phyloP scores from a whole-genome alignment of 2,797 vertebrate genomes.

The Mormyrus proboscirostris region DNA sequence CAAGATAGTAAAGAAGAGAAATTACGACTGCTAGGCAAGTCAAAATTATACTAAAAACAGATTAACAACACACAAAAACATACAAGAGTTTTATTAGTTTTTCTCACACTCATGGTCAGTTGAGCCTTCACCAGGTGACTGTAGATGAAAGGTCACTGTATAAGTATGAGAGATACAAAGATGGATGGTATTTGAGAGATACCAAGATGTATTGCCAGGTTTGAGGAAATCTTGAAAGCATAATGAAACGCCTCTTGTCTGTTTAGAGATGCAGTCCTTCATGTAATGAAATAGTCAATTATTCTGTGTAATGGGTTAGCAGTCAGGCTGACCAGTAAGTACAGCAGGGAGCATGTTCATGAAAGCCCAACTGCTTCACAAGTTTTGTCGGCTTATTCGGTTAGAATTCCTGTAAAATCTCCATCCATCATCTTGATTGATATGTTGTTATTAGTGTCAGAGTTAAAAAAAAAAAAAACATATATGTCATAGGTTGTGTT shows the following conservation, averaged over 20 bases:
- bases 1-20: not conserved
- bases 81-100: not conserved
- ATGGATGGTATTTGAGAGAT: not conserved
- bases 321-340: not conserved
- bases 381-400: not conserved
- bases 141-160: not conserved
- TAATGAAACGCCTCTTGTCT: not conserved
- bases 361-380: not conserved
- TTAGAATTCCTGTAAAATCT: conserved; percentile 1
- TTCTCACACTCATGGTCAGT: not conserved
- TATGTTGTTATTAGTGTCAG: not conserved
- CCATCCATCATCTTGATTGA: not conserved
- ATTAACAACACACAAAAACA: not conserved
- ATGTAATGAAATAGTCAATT: not conserved
- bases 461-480: not conserved
- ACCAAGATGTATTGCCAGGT: not conserved
- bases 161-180: not conserved
- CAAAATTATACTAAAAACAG: not conserved
- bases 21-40: not conserved
- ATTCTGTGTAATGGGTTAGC: not conserved
- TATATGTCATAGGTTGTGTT: not conserved
- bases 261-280: not conserved
- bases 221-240: not conserved
- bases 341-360: not conserved
- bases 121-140: not conserved